Percentiles rank a stretch among this genome's conserved stretches.
Evolutionary conservation across 2,888 invertebrate species (phyloP).

Genomic region (Eristalinus aeneus): DNA sequence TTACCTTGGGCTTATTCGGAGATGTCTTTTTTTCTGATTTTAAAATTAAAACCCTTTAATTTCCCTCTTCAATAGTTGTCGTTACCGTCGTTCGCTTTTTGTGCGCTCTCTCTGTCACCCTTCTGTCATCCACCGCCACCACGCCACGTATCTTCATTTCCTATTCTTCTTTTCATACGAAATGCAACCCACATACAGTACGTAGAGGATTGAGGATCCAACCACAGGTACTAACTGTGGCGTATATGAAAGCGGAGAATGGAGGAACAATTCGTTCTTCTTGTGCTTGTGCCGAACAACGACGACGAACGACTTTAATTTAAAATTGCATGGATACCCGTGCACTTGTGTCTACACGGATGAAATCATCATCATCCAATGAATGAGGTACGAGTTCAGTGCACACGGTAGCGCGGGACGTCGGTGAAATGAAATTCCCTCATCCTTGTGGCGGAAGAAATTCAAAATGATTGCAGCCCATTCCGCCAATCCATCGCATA

Average conservation of each 20-base stretch:
- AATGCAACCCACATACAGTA: slow-evolving; percentile 15
- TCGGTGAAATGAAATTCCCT: not conserved
- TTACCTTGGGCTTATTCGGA: too few species aligned
- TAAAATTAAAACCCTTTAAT: slow-evolving; percentile 57
- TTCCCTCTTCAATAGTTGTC: slow-evolving; percentile 53
- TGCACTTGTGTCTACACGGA: not conserved
- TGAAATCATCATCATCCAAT: slow-evolving; percentile 53
- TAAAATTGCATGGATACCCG: not conserved
- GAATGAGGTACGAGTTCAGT: slow-evolving; percentile 27
- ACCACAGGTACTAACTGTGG: slow-evolving; percentile 17
- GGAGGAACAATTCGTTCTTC: slow-evolving; percentile 9
- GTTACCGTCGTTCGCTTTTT: not conserved
- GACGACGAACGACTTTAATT: slow-evolving; percentile 34
- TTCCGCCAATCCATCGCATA: not conserved
- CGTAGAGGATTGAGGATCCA: not conserved
- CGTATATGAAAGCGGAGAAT: slow-evolving; percentile 47
- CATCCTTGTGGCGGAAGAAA: slow-evolving; percentile 7
- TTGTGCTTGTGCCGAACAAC: not conserved
- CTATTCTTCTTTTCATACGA: slow-evolving; percentile 33
- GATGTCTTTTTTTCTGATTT: slow-evolving; percentile 17
- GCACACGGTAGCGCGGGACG: not conserved
- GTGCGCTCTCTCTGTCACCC: not conserved
- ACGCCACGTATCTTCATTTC: slow-evolving; percentile 13
- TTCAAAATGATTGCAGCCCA: not conserved
- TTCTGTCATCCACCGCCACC: not conserved